Evolutionary conservation across 1,140 invertebrate genomes (phyloP), one percentile per base, ranked within the genome.

Genomic region (Leptonema lineaticorne): DNA sequence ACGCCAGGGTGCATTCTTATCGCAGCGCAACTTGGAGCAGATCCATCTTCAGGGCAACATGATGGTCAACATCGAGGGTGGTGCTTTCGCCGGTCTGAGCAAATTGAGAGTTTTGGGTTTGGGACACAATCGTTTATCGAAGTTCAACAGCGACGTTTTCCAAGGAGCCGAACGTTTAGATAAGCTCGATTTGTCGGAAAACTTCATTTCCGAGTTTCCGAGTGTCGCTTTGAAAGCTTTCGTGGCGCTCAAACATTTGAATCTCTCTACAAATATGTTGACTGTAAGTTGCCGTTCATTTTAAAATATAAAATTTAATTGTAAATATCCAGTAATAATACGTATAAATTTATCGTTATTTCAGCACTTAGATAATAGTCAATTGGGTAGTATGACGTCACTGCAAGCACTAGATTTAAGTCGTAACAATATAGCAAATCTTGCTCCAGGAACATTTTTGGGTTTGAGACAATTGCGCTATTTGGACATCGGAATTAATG

Each of bases 401-500:
- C 76, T 96, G 14, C 86, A 94, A 80, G 83, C 88, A 16, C 76
- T 96, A 67, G 93, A 95, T 77, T 77, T 96, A 14, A 93, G 90
- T 72, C 84, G 92, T 63, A 96, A 96, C 74, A 89, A 89, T 72
- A 88, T 96, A 11, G 89, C 88, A 0, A 90, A 90, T 67, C 85
- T 96, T 45, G 87, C 89, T 1, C 85, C 89, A 0, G 91, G 92
- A 62, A 90, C 91, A 4, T 95, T 96, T 76, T 83, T 88, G 0
- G 88, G 88, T 8, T 80, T 94, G 41, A 84, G 80, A 9, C 82
- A 86, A 26, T 78, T 96, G 3, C 85, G 86, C 64, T 87, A 88
- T 72, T 81, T 96, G 57, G 91, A 94, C 76, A 82, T 96, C 5
- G 92, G 92, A 70, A 86, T 94, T 1, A 96, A 96, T 77, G 89